Conservation (phyloP, 1,140 invertebrate genomes). For the Geopemphigus sp. region DNA sequence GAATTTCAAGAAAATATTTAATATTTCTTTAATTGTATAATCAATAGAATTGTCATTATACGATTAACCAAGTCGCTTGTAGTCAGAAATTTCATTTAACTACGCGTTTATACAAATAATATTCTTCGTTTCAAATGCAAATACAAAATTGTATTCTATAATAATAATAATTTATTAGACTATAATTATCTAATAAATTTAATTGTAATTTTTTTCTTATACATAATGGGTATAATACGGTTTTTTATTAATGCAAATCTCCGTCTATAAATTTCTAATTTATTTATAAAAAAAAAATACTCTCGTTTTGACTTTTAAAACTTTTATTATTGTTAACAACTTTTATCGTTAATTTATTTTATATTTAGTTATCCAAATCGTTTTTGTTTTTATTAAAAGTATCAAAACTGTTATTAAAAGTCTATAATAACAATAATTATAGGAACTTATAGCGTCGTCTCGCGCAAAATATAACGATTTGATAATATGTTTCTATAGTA, state of each 20-base stretch:
- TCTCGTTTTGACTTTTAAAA: conserved; percentile 12
- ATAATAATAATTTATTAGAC: no score
- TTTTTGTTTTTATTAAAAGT: neutral
- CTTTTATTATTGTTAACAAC: conserved; percentile 2
- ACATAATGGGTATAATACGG: neutral
- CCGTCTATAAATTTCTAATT: neutral
- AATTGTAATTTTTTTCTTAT: neutral
- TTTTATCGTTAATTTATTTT: conserved; percentile 25
- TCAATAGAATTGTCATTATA: neutral
- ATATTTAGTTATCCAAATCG: conserved; percentile 1
- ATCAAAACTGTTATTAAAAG: neutral
- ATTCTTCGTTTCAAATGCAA: no score
- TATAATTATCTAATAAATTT: neutral
- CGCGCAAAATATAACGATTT: no score
- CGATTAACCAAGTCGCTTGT: no score
- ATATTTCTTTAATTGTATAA: no score
- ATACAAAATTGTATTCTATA: no score
- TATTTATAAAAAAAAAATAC: neutral
- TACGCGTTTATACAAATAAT: no score
- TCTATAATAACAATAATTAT: no score
- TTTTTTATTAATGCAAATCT: neutral
- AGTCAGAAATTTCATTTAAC: no score
- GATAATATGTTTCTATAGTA: no score
- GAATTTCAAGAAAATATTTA: no score
- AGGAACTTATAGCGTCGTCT: no score